phyloP scores from a whole-genome alignment of 1,140 invertebrate genomes.

The Cyrtorhinus lividipennis region DNA sequence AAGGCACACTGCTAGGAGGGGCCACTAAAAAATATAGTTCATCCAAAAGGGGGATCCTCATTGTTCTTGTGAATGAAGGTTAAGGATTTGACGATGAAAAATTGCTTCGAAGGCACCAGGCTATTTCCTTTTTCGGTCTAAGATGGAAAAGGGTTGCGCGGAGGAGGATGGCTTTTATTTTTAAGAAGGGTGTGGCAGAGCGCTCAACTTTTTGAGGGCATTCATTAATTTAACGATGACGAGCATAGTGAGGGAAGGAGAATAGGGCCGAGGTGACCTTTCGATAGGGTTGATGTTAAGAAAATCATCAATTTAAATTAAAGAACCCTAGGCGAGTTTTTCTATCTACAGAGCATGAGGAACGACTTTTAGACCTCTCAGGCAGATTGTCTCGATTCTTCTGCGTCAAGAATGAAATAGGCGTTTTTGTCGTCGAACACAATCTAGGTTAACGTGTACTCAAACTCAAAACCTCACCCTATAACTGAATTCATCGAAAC shows the following conservation, averaged over 20 bases:
- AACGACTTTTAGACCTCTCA: too few relatives aligned
- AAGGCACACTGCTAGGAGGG: too few relatives aligned
- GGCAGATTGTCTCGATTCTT: too few relatives aligned
- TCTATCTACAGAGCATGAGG: too few relatives aligned
- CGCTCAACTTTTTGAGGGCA: not conserved
- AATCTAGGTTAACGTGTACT: too few relatives aligned
- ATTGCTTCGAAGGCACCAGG: not conserved
- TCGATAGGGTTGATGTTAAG: not conserved
- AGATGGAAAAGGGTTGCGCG: not conserved
- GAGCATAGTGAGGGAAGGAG: not conserved
- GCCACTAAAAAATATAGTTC: not conserved
- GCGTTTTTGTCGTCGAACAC: too few relatives aligned
- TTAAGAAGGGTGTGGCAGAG: conserved; percentile 5
- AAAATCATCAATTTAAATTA: conserved; percentile 7
- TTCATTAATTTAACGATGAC: conserved; percentile 9
- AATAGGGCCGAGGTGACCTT: not conserved
- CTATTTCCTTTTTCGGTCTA: not conserved
- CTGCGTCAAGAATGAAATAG: too few relatives aligned
- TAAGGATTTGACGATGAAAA: conserved; percentile 1
- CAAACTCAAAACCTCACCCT: too few relatives aligned
- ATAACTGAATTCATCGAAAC: too few relatives aligned
- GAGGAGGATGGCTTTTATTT: not conserved
- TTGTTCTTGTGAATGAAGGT: conserved; percentile 2
- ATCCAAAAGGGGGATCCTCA: not conserved
- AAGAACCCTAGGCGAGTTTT: too few relatives aligned